A percentile compares a stretch with the other conserved stretches of the same genome.
phyloP scores from a whole-genome alignment of 2,113 vertebrate species.

The Misgurnus mizolepis region DNA sequence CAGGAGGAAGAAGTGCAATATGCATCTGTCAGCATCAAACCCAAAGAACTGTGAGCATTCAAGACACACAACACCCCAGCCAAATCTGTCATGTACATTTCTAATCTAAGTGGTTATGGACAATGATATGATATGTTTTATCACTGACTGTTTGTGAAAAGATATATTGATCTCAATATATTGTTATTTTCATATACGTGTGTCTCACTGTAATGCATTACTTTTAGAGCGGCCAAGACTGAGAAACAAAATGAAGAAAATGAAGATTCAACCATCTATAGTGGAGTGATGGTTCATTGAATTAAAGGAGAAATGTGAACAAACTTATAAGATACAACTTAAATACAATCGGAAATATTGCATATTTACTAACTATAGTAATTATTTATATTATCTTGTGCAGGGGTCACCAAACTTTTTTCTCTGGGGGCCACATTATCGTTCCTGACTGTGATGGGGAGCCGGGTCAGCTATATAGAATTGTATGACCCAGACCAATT shows the following conservation, averaged over 20 bases:
- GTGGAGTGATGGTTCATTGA: not conserved
- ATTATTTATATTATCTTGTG: no score
- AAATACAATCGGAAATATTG: no score
- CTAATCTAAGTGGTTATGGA: conserved; percentile 12
- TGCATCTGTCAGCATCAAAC: conserved; percentile 2
- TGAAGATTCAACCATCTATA: conserved; percentile 25
- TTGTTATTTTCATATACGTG: no score
- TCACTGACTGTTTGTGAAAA: not conserved
- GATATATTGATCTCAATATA: no score
- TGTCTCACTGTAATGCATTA: not conserved
- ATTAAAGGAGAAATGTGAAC: no score
- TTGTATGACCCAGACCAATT: no score
- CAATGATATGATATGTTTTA: not conserved
- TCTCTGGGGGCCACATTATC: no score
- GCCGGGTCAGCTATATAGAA: no score
- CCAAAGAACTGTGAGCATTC: not conserved
- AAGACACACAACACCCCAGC: not conserved
- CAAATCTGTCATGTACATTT: not conserved
- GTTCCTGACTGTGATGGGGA: no score
- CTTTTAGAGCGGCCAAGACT: not conserved
- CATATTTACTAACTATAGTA: no score
- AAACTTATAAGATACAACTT: not conserved
- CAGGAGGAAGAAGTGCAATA: conserved; percentile 30
- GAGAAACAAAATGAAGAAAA: conserved; percentile 10
- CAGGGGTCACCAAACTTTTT: no score